Evolutionary conservation across 2,797 vertebrate genomes (phyloP).

Genomic region (Betta splendens): DNA sequence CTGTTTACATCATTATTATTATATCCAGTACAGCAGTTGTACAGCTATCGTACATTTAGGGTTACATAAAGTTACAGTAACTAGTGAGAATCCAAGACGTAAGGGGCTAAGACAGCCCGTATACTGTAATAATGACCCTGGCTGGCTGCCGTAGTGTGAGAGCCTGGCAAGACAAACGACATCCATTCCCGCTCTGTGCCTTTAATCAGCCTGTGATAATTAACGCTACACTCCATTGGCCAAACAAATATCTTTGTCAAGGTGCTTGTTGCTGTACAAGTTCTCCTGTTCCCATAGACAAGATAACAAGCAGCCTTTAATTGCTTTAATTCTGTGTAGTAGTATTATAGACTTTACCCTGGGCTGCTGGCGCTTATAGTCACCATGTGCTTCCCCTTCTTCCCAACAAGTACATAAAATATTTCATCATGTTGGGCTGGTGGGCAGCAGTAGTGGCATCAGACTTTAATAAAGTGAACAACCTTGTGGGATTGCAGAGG

Average conservation of each 20-base stretch:
- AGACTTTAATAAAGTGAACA: slow-evolving; percentile 94
- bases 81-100: too few relatives aligned
- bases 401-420: slow-evolving; percentile 90
- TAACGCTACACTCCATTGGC: slow-evolving; percentile 85
- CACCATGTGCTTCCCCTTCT: slow-evolving; percentile 65
- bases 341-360: slow-evolving; percentile 59
- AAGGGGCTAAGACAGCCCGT: too few relatives aligned
- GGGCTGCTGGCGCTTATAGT: slow-evolving; percentile 74
- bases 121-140: slow-evolving; percentile 74
- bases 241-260: slow-evolving; percentile 89
- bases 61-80: too few relatives aligned
- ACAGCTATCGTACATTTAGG: too few relatives aligned
- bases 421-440: slow-evolving; percentile 86
- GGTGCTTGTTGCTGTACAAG: slow-evolving; percentile 83
- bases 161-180: slow-evolving; percentile 83
- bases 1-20: too few relatives aligned
- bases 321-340: slow-evolving; percentile 84
- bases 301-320: slow-evolving; percentile 88
- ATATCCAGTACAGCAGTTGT: too few relatives aligned
- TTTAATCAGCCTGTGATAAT: slow-evolving; percentile 87
- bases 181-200: slow-evolving; percentile 75
- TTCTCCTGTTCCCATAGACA: slow-evolving; percentile 83
- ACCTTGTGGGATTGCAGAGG: slow-evolving; percentile 88
- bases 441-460: slow-evolving; percentile 77
- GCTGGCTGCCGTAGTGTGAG: slow-evolving; percentile 61